Percentiles rank a stretch among this genome's conserved stretches.
Evolutionary conservation across 2,797 vertebrate genomes (phyloP).

Genomic region (Eupleurogrammus muticus): DNA sequence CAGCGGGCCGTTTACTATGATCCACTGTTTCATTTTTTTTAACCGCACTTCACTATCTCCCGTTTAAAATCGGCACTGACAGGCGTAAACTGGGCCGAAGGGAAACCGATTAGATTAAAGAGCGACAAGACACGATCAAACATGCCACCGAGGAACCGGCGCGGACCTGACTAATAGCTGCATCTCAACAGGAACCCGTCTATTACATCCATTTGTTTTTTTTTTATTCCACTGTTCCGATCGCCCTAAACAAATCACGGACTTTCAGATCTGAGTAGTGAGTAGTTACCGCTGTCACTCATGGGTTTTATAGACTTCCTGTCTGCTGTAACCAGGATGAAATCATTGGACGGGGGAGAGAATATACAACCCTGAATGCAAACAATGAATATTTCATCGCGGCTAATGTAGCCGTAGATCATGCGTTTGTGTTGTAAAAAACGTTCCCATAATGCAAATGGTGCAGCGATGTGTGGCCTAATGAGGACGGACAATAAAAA

Average conservation of each 20-base stretch:
- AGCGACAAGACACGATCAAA: constrained; percentile 48
- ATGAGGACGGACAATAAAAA: not conserved
- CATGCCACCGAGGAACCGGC: constrained; percentile 20
- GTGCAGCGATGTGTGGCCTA: not conserved
- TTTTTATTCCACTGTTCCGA: constrained; percentile 37
- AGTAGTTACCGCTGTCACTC: constrained; percentile 11
- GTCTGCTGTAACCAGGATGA: constrained; percentile 29
- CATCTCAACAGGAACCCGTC: constrained; percentile 24
- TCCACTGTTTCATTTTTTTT: constrained; percentile 40
- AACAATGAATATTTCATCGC: constrained; percentile 34
- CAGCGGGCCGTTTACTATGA: constrained; percentile 40
- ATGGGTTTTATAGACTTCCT: constrained; percentile 30
- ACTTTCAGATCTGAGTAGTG: constrained; percentile 24
- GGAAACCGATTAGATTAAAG: constrained; percentile 63
- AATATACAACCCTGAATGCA: constrained; percentile 34
- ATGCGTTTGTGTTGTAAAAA: constrained; percentile 21
- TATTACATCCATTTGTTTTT: constrained; percentile 28
- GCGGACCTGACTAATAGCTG: constrained; percentile 26
- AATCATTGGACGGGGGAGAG: constrained; percentile 25
- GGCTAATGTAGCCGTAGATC: not conserved
- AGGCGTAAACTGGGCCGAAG: constrained; percentile 56
- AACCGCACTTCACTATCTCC: constrained; percentile 34
- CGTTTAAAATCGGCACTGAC: constrained; percentile 57
- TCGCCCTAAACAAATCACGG: constrained; percentile 28
- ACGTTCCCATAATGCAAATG: constrained; percentile 9